Base-by-base conservation (phyloP, 2,888 invertebrate genomes). In the Rosalia funebris region DNA sequence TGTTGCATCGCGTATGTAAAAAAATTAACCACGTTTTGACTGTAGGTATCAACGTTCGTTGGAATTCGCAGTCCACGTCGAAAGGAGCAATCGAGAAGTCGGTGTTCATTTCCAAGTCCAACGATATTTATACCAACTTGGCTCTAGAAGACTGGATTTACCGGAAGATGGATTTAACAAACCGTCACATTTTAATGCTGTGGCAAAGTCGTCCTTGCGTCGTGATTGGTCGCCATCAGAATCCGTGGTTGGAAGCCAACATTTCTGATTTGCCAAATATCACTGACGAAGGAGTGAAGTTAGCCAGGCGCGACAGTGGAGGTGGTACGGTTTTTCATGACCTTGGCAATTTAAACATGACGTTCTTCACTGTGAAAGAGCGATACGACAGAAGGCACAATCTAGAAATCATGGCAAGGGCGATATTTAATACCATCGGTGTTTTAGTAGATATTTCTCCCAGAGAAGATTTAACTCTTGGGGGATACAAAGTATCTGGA, bases 241-340 rank as follows among this genome's bases (percentile, higher is more conserved):
- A 99, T 82, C 96, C 97, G 0, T 99, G 97, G 92, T 80, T 90
- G 25, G 98, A 99, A 81, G 91, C 93, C 1, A 92, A 98, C 79
- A 83, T 94, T 1, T 84, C 88, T 1, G 84, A 85, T 37, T 80
- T 93, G 46, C 78, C 84, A 62, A 62, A 66, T 45, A 73, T 76
- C 36, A 71, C 72, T 2, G 87, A 88, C 46, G 84, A 86, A 39
- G 89, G 89, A 11, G 89, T 98, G 57, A 84, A 86, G 9, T 75
- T 97, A 61, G 97, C 93, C 0, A 87, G 99, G 58, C 87, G 99
- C 37, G 94, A 94, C 76, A 97, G 97, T 81, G 98, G 98, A 19
- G 93, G 99, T 62, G 98, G 98, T 19, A 91, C 97, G 1, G 97
- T 99, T 16, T 99, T 95, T 81, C 98, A 99, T 80, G 98, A 99